These are phyloP conservation scores for Microplitis manilae DNA, from an alignment of 2,888 invertebrate species.

Conservation along the genomic window DNA sequence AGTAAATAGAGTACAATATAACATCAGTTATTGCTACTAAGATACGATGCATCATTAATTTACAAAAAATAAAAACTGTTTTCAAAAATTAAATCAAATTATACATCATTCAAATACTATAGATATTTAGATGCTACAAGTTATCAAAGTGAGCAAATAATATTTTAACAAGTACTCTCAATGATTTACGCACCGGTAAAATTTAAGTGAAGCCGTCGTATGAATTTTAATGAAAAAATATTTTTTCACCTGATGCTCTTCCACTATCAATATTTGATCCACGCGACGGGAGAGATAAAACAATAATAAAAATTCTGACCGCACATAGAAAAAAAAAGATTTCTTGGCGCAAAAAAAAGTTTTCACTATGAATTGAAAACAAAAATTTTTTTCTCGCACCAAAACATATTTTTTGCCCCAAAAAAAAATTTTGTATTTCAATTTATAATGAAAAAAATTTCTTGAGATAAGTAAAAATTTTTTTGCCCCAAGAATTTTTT, in stretches of 20 bases:
- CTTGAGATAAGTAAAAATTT: neutral
- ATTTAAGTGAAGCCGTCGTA: constrained; percentile 6
- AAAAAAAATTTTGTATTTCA: too few species aligned
- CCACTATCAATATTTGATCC: constrained; percentile 14
- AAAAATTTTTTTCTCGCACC: too few species aligned
- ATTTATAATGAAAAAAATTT: too few species aligned
- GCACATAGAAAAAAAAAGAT: neutral
- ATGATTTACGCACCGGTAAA: constrained; percentile 18
- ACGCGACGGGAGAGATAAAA: constrained; percentile 4
- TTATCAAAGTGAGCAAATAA: constrained; percentile 3
- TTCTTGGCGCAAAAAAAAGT: too few species aligned
- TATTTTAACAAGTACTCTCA: neutral
- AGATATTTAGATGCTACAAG: neutral
- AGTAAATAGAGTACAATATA: too few species aligned
- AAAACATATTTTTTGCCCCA: too few species aligned
- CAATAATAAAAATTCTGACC: neutral
- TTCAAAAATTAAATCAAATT: too few species aligned
- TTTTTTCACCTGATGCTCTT: constrained; percentile 13
- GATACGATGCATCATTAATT: too few species aligned
- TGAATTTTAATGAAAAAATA: constrained; percentile 25
- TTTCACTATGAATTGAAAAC: too few species aligned
- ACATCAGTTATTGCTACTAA: too few species aligned
- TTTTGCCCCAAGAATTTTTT: neutral
- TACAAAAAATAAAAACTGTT: too few species aligned
- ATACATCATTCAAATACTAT: too few species aligned